Base-by-base conservation (phyloP, 2,888 invertebrate species). In the Sinopyrophorus schimmeli region DNA sequence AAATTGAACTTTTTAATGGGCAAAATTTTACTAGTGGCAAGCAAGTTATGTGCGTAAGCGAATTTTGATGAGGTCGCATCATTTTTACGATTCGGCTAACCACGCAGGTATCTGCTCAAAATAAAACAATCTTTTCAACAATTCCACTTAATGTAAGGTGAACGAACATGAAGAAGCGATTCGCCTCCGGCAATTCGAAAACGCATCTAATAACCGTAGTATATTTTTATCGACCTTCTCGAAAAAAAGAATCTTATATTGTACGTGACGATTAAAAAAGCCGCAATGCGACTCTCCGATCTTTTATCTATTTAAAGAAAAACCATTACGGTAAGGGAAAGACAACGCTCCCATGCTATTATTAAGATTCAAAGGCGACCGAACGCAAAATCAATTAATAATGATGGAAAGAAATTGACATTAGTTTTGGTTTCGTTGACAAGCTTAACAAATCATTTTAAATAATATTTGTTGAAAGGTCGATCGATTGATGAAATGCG, bases 191-290 rank as follows among this genome's bases (percentile, higher is more conserved):
- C 21, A 3, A 9, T 6, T 10, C 15, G 17, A 38, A 27, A 38
- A 26, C 14, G 14, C 9, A 39, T 27, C 39, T 39, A 38, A 39
- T 39, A 27, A 39, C 24, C 28, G 18, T 20, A 39, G 18, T 39
- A 27, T 28, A 39, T 39, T n/a, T n/a, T 39, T 39, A 39, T 39
- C 10, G 39, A 17, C 39, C 39, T 26, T 26, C 18, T 14, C 26
- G 5, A 39, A 27, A 27, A 31, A 16, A 3, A 21, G 28, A 21
- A 21, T 2, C 17, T 39, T 18, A 39, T 39, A 39, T 26, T 24
- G 17, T 27, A 39, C 39, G 39, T 27, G 28, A 6, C 9, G 17
- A 7, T 1, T 27, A 20, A 1, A n/a, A 39, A 27, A 39, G 28
- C 39, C 23, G 3, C 18, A 16, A n/a, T n/a, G 31, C 17, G 31